Percentiles rank a stretch among this genome's conserved stretches.
phyloP scores from a whole-genome alignment of 2,797 vertebrate genomes.

The Phataginus tricuspis region DNA sequence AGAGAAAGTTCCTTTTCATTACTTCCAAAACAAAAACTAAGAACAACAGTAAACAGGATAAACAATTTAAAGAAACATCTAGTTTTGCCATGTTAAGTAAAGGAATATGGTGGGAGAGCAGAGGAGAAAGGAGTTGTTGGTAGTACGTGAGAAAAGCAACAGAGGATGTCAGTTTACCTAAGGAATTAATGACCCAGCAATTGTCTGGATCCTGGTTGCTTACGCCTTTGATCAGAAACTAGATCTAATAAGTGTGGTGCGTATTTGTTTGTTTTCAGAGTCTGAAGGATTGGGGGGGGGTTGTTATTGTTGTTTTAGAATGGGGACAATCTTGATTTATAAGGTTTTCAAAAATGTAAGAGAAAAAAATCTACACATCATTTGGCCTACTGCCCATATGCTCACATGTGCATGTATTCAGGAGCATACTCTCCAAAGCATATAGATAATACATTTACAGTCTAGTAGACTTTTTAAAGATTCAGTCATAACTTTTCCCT shows the following conservation, averaged over 20 bases:
- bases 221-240: slow-evolving; percentile 50
- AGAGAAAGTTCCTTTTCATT: slow-evolving; percentile 36
- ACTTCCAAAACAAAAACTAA: slow-evolving; percentile 59
- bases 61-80: neutral
- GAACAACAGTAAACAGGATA: slow-evolving; percentile 31
- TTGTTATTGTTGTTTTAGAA: slow-evolving; percentile 62
- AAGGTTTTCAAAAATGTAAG: slow-evolving; percentile 65
- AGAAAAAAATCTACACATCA: slow-evolving; percentile 60
- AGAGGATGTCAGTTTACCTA: slow-evolving; percentile 46
- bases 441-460: slow-evolving; percentile 13
- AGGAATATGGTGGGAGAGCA: neutral
- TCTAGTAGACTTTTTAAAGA: slow-evolving; percentile 6
- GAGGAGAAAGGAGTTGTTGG: slow-evolving; percentile 26
- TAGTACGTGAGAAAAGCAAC: neutral
- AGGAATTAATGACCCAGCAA: slow-evolving; percentile 21
- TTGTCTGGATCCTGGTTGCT: slow-evolving; percentile 45
- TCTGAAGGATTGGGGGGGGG: neutral
- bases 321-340: slow-evolving; percentile 65
- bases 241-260: neutral
- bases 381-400: slow-evolving; percentile 50
- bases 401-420: neutral
- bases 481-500: slow-evolving; percentile 55
- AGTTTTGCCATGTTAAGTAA: slow-evolving; percentile 45
- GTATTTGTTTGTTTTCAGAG: slow-evolving; percentile 54
- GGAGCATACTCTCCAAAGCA: slow-evolving; percentile 44